Base-by-base conservation (phyloP, 2,113 vertebrate species). In the Cynopterus brachyotis region DNA sequence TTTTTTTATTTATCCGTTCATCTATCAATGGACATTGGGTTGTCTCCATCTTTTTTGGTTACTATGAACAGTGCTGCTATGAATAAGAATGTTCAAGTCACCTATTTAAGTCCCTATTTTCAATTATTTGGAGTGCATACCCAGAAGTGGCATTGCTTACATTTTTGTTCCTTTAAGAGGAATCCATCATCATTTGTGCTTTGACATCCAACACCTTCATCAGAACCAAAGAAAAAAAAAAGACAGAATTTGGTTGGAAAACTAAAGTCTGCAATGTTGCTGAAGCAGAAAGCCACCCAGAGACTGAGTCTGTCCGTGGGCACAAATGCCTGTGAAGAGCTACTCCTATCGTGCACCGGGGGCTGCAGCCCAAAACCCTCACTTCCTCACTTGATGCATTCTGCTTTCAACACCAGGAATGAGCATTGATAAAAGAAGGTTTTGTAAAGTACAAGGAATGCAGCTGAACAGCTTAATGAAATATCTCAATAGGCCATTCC, bases 81-180 rank as follows among this genome's bases (percentile, higher is more conserved):
- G 53, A 70, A 57, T 16, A 45, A 1, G 15, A 47, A 9, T 26
- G 15, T 79, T 24, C 57, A 72, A 78, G 37, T 42, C 45, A 79
- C 22, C 69, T 45, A 30, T 16, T n/a, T 16, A 15, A 82, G 45
- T 28, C 66, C 78, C 81, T 70, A 45, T 13, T 78, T 72, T 81
- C 53, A 32, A n/a, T 60, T 85, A 47, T 89, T 60, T 28, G 11
- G 62, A 57, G 37, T 32, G 30, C 12, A 37, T 20, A 80, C 9
- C n/a, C 42, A 94, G 64, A 83, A 76, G 59, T 9, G n/a, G 40
- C 94, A 90, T 2, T 78, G 72, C 60, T 89, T 60, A 69, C 78
- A 87, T 72, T 62, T 94, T 53, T 59, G 47, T 81, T 92, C 42
- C 42, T 67, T 92, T 69, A 67, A 96, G 94, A 85, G 50, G 47